Evolutionary conservation across 2,113 vertebrate genomes (phyloP).

Genomic region (Phycodurus eques): DNA sequence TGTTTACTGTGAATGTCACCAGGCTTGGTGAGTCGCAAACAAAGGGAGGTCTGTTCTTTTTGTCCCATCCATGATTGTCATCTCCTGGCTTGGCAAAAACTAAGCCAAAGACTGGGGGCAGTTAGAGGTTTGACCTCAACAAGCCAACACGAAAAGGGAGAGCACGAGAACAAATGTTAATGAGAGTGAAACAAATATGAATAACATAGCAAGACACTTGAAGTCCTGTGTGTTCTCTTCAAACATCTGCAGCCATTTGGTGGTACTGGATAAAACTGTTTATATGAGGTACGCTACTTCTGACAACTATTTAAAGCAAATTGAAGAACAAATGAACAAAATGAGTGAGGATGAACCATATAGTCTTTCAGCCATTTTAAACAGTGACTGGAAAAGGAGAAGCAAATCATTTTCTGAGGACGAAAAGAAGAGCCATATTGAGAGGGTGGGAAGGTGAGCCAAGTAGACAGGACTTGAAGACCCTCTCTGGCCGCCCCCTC

Average conservation of each 20-base stretch:
- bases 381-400: slow-evolving; percentile 48
- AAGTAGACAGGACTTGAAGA: slow-evolving; percentile 47
- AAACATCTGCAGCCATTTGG: slow-evolving; percentile 74
- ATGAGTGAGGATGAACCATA: slow-evolving; percentile 43
- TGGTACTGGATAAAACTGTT: slow-evolving; percentile 70
- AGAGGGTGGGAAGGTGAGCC: slow-evolving; percentile 54
- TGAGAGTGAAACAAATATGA: slow-evolving; percentile 39
- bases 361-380: slow-evolving; percentile 43
- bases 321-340: slow-evolving; percentile 58
- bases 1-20: slow-evolving; percentile 87
- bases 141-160: slow-evolving; percentile 36
- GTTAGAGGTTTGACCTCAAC: slow-evolving; percentile 52
- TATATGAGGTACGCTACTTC: slow-evolving; percentile 66
- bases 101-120: slow-evolving; percentile 50
- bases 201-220: slow-evolving; percentile 57
- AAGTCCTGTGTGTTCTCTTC: slow-evolving; percentile 68
- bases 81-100: slow-evolving; percentile 61
- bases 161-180: slow-evolving; percentile 25
- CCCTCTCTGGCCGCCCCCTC: slow-evolving; percentile 37
- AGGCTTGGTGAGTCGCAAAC: slow-evolving; percentile 85
- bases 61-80: slow-evolving; percentile 80
- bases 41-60: slow-evolving; percentile 91
- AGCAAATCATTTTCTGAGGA: slow-evolving; percentile 55
- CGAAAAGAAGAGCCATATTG: slow-evolving; percentile 50
- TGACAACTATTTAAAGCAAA: slow-evolving; percentile 66